Base-by-base conservation (phyloP, 2,797 vertebrate genomes). In the Pampus argenteus region DNA sequence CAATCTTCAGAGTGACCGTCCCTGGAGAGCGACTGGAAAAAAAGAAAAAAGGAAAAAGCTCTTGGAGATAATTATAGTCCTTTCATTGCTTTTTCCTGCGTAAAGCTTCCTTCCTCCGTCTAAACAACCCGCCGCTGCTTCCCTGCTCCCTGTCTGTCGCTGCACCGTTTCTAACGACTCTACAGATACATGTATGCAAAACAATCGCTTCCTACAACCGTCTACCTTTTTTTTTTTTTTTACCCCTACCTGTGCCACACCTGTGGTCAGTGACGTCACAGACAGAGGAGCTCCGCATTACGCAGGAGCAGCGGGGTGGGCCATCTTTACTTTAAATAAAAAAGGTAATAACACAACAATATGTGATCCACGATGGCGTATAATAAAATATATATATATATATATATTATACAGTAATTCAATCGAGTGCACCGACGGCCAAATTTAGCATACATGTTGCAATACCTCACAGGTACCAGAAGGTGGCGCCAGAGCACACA, bases 21-120 rank as follows among this genome's bases (percentile, higher is more conserved):
- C 17, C 47, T 0, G 36, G n/a, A n/a, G n/a, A 5, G 65, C 66
- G 51, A 47, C 50, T 45, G 69, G 11, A 25, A 14, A 10, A 28
- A 25, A 25, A 28, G n/a, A 5, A 18, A 22, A 20, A 11, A n/a
- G n/a, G n/a, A n/a, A 50, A 52, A 57, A 29, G 29, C 40, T 0
- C 45, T 69, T 7, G 65, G 36, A 65, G 75, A 78, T 92, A 91
- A 91, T 91, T 92, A 91, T 80, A 93, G 88, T 9, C 50, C 71
- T 67, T 34, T 29, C 45, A 47, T 75, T 60, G 66, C 59, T 80
- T 84, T 86, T 83, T 89, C 87, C 89, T 85, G 85, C 60, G 25
- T 3, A 8, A 58, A 48, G 72, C 74, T 89, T 92, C 90, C 90
- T 91, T 88, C 90, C 91, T 82, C n/a, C 0, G 1, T 0, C 2